These are phyloP conservation scores for Heliconius aoede DNA, from an alignment of 2,888 invertebrate species.

Conservation along the genomic window DNA sequence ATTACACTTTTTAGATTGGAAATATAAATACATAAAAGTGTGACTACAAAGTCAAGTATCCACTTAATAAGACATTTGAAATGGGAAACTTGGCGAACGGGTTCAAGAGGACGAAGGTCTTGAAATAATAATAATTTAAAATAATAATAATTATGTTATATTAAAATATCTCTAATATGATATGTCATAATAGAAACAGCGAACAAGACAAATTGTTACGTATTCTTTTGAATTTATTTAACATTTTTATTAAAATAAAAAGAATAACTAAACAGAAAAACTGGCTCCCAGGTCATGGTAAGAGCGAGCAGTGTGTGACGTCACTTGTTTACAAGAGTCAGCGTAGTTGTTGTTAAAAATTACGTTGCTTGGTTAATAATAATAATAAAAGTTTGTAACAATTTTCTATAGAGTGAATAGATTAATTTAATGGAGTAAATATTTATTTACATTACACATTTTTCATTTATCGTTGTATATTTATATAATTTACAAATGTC, in stretches of 20 bases:
- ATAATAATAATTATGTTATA: neutral
- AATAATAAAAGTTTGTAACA: neutral
- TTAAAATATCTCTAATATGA: neutral
- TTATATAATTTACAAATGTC: too few relatives aligned
- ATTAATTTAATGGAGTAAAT: too few relatives aligned
- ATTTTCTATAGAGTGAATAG: too few relatives aligned
- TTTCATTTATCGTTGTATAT: too few relatives aligned
- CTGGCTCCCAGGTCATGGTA: neutral
- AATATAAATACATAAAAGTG: neutral
- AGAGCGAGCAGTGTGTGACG: neutral
- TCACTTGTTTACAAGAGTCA: slow-evolving; percentile 10
- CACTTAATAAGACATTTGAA: slow-evolving; percentile 3
- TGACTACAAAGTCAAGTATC: neutral
- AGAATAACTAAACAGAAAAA: neutral
- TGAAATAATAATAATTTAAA: slow-evolving; percentile 17
- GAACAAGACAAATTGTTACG: neutral
- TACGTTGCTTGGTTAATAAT: neutral
- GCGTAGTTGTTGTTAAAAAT: neutral
- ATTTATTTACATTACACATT: too few relatives aligned
- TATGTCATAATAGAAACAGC: neutral
- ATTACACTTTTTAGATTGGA: neutral
- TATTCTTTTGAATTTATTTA: neutral
- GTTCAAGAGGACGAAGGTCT: slow-evolving; percentile 37
- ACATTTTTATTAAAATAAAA: neutral
- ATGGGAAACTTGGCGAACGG: slow-evolving; percentile 28